These are phyloP conservation scores for Eucidaris tribuloides DNA, from an alignment of 35 echinoderm and acorn worm genomes.

Conservation along the genomic window DNA sequence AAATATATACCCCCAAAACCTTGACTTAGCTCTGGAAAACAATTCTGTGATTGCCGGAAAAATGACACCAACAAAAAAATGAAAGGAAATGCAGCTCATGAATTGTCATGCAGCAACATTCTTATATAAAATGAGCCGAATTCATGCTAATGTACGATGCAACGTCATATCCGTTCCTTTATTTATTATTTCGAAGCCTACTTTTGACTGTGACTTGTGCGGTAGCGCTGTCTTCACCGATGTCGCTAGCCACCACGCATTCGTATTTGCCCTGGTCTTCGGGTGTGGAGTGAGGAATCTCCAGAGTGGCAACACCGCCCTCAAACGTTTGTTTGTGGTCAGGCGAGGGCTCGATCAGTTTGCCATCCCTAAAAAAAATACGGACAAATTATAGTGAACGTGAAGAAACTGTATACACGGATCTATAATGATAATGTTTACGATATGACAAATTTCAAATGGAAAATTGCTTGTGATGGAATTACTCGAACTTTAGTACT, in stretches of 20 bases:
- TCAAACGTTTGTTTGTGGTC: conserved; percentile 57
- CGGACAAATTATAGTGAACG: not conserved
- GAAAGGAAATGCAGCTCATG: no score
- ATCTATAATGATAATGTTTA: not conserved
- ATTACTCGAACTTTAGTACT: not conserved
- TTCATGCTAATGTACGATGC: no score
- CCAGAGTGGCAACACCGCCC: conserved; percentile 63
- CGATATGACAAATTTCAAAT: not conserved
- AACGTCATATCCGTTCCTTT: no score
- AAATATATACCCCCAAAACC: no score
- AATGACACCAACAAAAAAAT: no score
- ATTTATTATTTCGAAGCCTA: no score
- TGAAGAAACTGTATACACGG: not conserved
- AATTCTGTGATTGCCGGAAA: no score
- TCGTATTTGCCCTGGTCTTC: conserved; percentile 58
- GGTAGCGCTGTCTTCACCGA: conserved; percentile 64
- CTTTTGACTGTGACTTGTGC: conserved; percentile 61
- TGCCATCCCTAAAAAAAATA: conserved; percentile 45
- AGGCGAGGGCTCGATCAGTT: conserved; percentile 55
- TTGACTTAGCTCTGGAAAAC: no score
- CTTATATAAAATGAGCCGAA: no score
- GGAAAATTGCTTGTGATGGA: not conserved
- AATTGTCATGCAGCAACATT: no score
- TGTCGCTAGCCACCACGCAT: conserved; percentile 61
- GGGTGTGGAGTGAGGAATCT: conserved; percentile 42